Evolutionary conservation across 1,140 invertebrate genomes (phyloP), one percentile per base, ranked within the genome.

Genomic region (Tigriopus japonicus): DNA sequence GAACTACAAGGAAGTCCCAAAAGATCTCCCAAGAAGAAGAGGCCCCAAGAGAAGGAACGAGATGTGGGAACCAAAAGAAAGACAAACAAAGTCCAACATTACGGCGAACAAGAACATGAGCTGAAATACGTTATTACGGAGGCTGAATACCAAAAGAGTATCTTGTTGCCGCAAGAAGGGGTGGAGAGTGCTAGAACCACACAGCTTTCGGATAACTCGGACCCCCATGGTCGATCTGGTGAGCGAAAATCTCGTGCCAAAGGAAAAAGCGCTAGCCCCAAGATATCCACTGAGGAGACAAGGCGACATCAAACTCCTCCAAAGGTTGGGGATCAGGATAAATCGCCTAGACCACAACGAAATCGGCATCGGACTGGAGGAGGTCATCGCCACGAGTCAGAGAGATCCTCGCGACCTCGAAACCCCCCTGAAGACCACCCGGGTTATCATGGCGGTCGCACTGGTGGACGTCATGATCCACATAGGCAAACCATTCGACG

Each of bases 51-150:
- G 28, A 35, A 35, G 28, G 28, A 35, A 35, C 3, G 28, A 9
- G 28, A 35, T 35, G 28, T 35, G 28, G 28, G 28, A 9, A 35
- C 28, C 28, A 35, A 35, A 9, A 35, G 28, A 35, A 35, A 35
- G 9, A 49, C 45, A 49, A 49, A 15, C 10, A 49, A 49, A 49
- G n/a, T 21, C 6, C 21, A 15, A 49, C 45, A 49, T 15, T 17
- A 49, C 45, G 35, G 5, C n/a, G n/a, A 19, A 6, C 52, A 5
- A 1, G 19, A 54, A 13, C 45, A 49, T 5, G 52, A 54, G 24
- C 21, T 54, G n/a, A 54, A 54, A 13, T 54, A 54, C 52, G 52
- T 54, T 15, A 54, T 54, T 12, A 3, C 52, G 1, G 52, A 54
- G n/a, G 21, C 52, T n/a, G 52, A 54, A 28, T 54, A 54, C 17